Evolutionary conservation across 2,113 vertebrate species (phyloP).

Genomic region (Prinia subflava): DNA sequence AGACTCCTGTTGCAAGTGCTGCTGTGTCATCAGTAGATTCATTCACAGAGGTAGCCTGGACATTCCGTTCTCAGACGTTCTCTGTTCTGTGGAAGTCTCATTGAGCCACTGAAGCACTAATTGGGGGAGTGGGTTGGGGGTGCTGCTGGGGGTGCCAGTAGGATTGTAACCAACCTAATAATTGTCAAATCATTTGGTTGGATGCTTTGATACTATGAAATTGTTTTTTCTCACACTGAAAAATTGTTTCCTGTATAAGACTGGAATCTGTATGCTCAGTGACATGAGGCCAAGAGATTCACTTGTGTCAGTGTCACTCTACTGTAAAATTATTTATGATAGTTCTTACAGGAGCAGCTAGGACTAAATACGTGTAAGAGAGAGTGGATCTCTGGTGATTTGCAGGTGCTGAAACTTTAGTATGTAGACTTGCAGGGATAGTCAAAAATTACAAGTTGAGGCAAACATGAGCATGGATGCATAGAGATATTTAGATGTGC

Average conservation of each 20-base stretch:
- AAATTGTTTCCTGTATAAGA: neutral
- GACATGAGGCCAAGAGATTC: neutral
- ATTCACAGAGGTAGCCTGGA: slow-evolving; percentile 82
- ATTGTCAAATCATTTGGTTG: neutral
- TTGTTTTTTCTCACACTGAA: neutral
- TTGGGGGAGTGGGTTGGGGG: neutral
- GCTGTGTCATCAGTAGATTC: slow-evolving; percentile 88
- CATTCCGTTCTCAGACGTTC: neutral
- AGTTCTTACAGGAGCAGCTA: neutral
- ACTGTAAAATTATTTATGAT: neutral
- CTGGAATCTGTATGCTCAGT: neutral
- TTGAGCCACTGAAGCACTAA: neutral
- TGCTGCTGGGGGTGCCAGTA: neutral
- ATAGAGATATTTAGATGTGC: neutral
- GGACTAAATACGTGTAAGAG: neutral
- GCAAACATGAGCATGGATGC: neutral
- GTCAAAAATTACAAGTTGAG: neutral
- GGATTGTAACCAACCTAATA: neutral
- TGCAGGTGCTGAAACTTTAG: neutral
- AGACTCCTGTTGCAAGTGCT: slow-evolving; percentile 87
- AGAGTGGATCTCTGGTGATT: neutral
- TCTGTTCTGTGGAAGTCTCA: neutral
- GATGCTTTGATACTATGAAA: neutral
- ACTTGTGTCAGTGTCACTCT: neutral
- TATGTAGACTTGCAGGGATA: neutral